Conservation (phyloP, 1,140 invertebrate species). For the Orchestia grillus region DNA sequence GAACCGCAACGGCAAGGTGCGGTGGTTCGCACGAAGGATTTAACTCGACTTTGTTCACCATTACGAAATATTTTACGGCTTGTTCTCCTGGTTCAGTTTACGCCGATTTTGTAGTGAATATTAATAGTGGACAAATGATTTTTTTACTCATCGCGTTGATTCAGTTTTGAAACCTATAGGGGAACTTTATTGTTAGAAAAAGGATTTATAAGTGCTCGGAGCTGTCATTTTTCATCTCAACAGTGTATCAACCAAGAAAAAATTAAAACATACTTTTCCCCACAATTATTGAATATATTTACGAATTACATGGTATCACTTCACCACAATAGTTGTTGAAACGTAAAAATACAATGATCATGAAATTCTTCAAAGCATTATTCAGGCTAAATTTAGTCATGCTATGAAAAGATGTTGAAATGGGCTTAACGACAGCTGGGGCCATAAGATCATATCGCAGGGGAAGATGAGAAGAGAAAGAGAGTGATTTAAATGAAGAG, state of each 20-base stretch:
- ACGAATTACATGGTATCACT: not conserved
- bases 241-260: not conserved
- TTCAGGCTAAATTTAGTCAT: not conserved
- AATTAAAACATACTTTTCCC: not conserved
- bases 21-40: constrained; percentile 16
- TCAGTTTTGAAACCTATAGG: too few relatives aligned
- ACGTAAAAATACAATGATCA: not conserved
- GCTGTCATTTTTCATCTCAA: not conserved
- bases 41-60: not conserved
- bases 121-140: too few relatives aligned
- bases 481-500: constrained; percentile 39
- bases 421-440: not conserved
- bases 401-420: not conserved
- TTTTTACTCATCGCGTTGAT: too few relatives aligned
- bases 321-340: not conserved
- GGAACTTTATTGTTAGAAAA: not conserved
- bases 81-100: not conserved
- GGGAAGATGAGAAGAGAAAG: not conserved
- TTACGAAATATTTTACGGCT: not conserved
- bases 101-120: not conserved
- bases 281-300: not conserved
- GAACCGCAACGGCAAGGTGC: not conserved
- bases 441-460: not conserved
- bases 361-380: not conserved
- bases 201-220: not conserved